Evolutionary conservation across 2,113 vertebrate species (phyloP).

Genomic region (Psettodes erumei): DNA sequence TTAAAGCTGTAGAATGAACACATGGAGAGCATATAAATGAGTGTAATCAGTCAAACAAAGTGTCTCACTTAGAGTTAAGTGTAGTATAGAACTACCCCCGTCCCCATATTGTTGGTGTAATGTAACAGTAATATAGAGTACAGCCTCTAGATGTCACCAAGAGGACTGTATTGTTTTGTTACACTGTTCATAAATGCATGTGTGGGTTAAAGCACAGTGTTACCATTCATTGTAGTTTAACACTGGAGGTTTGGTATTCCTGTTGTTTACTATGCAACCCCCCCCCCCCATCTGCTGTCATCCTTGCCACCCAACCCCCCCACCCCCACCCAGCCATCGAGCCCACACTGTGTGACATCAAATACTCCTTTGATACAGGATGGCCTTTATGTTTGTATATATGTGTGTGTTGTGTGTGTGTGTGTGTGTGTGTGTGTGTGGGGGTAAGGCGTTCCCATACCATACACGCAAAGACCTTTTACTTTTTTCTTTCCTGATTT

Average conservation of each 20-base stretch:
- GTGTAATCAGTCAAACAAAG: too few species aligned
- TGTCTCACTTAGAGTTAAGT: too few species aligned
- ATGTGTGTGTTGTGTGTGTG: slow-evolving; percentile 9
- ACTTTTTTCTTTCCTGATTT: neutral
- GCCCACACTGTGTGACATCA: slow-evolving; percentile 56
- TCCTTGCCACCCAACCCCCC: slow-evolving; percentile 5
- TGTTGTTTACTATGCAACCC: slow-evolving; percentile 42
- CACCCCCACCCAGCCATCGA: neutral
- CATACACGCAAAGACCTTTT: slow-evolving; percentile 33
- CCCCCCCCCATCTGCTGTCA: slow-evolving; percentile 21
- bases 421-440: too few species aligned
- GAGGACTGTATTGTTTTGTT: neutral
- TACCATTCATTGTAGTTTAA: slow-evolving; percentile 12
- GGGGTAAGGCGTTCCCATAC: slow-evolving; percentile 43
- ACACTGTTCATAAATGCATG: neutral
- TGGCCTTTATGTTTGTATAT: slow-evolving; percentile 40
- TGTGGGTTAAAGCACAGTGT: slow-evolving; percentile 40
- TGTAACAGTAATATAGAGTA: neutral
- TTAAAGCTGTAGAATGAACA: too few species aligned
- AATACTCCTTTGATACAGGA: slow-evolving; percentile 61
- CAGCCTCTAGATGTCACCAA: slow-evolving; percentile 27
- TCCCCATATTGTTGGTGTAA: too few species aligned
- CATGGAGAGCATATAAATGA: too few species aligned
- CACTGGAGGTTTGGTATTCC: slow-evolving; percentile 49
- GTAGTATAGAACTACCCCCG: too few species aligned